Base-by-base conservation (phyloP, 2,797 vertebrate species). In the Oryzias sinensis region DNA sequence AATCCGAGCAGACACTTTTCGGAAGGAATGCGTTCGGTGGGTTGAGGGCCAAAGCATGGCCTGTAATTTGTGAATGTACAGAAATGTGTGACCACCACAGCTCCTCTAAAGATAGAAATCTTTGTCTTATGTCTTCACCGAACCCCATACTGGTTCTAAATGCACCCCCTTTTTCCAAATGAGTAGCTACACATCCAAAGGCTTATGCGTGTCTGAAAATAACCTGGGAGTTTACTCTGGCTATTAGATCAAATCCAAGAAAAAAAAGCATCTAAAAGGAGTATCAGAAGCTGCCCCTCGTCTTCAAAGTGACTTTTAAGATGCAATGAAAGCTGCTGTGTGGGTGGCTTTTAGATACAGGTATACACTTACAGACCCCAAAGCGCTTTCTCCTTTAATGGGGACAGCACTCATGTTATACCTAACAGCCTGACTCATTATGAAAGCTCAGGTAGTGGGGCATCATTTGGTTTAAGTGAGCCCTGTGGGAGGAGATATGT, bases 61-160 rank as follows among this genome's bases (percentile, higher is more conserved):
- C 89, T 93, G 87, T 92, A 91, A 93, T 92, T 92, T 92, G 89
- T 87, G 86, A 91, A 92, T 82, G 89, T 89, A 91, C 85, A 91
- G 88, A 91, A 92, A 90, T 88, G 85, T 89, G 88, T 85, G 84
- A 90, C 81, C 74, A 74, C 91, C 88, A 69, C 86, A 84, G 75
- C 82, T 86, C 74, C 83, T 81, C 90, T 89, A 92, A 92, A 91
- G 89, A 91, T 89, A 90, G 91, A 88, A 84, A 87, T 89, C 85
- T 89, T 89, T 89, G 87, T 90, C 86, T 91, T 91, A 88, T 90
- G 91, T 91, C 89, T 91, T 90, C 77, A 56, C 77, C 59, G 71
- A 85, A 87, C 89, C 87, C 87, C 86, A 89, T 85, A 89, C 81
- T 87, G 87, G 88, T 90, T 86, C 83, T 90, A 89, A 92, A 90